Evolutionary conservation across 2,113 vertebrate genomes (phyloP), one percentile per base, ranked within the genome.

Genomic region (Percopsis transmontana): DNA sequence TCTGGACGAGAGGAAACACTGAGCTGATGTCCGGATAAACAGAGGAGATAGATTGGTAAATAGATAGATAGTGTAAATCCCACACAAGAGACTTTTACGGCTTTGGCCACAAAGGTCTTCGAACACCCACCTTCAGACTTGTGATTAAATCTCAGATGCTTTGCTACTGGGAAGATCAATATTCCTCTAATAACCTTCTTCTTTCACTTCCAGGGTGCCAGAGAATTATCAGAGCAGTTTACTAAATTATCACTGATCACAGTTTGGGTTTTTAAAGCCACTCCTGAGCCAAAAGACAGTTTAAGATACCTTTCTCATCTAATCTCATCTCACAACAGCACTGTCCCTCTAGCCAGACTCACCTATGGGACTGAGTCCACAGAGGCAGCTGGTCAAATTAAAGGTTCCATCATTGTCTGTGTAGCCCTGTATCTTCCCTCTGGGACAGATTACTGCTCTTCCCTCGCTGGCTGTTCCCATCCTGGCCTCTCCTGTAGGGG

Each of bases 131-230:
- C 42, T 45, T 45, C 15, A 45, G 42, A 45, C 15, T 45, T 45
- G 3, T 12, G 42, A 14, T 14, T 14, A 45, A 45, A 45, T 45
- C 9, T 45, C 15, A 45, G 12, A 45, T 58, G 61, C 61, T 68
- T 21, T 42, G 71, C 62, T 50, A 77, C 54, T 18, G 51, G 7
- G 24, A 38, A 42, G 68, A 80, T 85, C 81, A 72, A 85, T 85
- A 83, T 50, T 59, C 39, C 67, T 65, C 64, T 83, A 82, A 81
- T 63, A 74, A 73, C 42, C 51, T 48, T 59, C 65, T 80, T 47
- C 70, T 74, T 51, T 71, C 55, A 58, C 68, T 73, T 58, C 70
- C 42, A 38, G 82, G 18, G 20, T 39, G 63, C 70, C 73, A 77
- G 62, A 58, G 68, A 21, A 1, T 68, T 77, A 68, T 63, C 39